A percentile compares a stretch with the other conserved stretches of the same genome.
phyloP scores from a whole-genome alignment of 2,113 vertebrate genomes.

The Apeltes quadracus region DNA sequence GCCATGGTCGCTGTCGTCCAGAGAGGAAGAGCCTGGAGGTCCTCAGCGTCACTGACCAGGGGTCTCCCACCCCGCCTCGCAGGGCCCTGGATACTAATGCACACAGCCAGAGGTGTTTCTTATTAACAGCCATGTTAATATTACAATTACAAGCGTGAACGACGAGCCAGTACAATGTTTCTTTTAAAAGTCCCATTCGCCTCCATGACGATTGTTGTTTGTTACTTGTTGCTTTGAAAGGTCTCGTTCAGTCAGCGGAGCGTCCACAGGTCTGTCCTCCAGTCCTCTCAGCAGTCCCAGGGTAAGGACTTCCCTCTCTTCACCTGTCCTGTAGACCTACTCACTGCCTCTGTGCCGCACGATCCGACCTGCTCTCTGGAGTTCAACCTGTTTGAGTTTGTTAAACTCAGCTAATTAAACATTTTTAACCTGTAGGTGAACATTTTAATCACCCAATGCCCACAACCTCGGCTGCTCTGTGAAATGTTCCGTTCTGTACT shows the following conservation, averaged over 20 bases:
- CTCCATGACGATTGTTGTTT: background rate
- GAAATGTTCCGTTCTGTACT: background rate
- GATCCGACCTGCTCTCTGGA: background rate
- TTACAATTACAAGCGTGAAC: background rate
- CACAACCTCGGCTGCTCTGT: background rate
- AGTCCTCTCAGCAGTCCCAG: slow-evolving; percentile 91
- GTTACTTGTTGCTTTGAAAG: slow-evolving; percentile 66
- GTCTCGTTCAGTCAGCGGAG: slow-evolving; percentile 91
- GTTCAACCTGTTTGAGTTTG: background rate
- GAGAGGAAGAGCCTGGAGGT: slow-evolving; percentile 93
- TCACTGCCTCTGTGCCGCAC: background rate
- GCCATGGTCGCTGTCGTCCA: slow-evolving; percentile 90
- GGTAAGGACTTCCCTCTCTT: slow-evolving; percentile 76
- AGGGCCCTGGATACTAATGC: slow-evolving; percentile 88
- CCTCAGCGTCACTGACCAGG: slow-evolving; percentile 89
- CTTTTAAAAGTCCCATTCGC: background rate
- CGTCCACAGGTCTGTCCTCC: slow-evolving; percentile 89
- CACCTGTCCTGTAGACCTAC: background rate
- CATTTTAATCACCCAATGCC: slow-evolving; percentile 1
- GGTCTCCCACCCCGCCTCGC: slow-evolving; percentile 88
- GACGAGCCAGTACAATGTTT: background rate
- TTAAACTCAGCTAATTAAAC: background rate
- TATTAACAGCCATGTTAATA: background rate
- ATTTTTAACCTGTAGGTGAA: background rate
- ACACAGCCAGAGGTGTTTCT: slow-evolving; percentile 93